Conservation (phyloP, 1,140 invertebrate species). For the Thaumetopoea pityocampa region DNA sequence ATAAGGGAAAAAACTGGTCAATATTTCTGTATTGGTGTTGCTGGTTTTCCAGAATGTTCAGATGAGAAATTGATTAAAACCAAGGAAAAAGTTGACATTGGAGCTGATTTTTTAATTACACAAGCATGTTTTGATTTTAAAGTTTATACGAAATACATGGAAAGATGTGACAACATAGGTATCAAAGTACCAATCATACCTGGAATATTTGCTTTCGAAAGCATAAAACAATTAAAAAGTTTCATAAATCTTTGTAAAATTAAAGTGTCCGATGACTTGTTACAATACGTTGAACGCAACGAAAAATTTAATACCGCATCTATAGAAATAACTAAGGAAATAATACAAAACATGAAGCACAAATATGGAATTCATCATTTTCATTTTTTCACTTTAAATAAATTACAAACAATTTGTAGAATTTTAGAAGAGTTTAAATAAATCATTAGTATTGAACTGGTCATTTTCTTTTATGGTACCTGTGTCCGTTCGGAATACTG, state of each 20-base stretch:
- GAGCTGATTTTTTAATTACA: conserved; percentile 65
- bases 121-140: conserved; percentile 61
- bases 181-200: conserved; percentile 54
- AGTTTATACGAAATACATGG: conserved; percentile 36
- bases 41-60: conserved; percentile 42
- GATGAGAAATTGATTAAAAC: conserved; percentile 39
- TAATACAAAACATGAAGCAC: conserved; percentile 28
- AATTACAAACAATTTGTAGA: conserved; percentile 29
- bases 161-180: conserved; percentile 37
- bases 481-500: no score
- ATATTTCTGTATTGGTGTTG: conserved; percentile 67
- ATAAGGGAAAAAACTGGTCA: conserved; percentile 42
- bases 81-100: conserved; percentile 53
- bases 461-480: no score
- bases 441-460: neutral
- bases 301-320: conserved; percentile 19
- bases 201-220: conserved; percentile 56
- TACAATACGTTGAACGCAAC: conserved; percentile 23
- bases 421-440: conserved; percentile 26
- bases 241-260: conserved; percentile 52
- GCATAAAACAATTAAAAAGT: conserved; percentile 30
- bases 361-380: conserved; percentile 32
- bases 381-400: conserved; percentile 60
- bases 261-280: conserved; percentile 30
- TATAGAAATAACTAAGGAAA: conserved; percentile 27